phyloP scores from a whole-genome alignment of 2,888 invertebrate species.

The Deilephila elpenor region DNA sequence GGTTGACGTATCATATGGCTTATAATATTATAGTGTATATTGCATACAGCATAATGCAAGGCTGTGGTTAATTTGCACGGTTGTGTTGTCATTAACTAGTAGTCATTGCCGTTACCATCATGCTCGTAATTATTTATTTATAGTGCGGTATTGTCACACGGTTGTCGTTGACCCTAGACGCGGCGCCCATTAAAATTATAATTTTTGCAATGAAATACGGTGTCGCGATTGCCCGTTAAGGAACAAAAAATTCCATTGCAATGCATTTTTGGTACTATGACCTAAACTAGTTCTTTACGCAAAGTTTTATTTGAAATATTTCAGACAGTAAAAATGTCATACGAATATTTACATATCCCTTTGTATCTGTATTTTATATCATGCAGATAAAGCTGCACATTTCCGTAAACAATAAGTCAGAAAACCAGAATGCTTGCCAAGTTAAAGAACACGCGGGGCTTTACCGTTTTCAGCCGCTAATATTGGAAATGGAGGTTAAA shows the following conservation, averaged over 20 bases:
- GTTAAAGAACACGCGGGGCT: no score
- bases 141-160: conserved; percentile 2
- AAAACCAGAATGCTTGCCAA: no score
- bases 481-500: no score
- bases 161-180: conserved; percentile 6
- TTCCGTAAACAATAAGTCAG: no score
- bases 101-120: neutral
- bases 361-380: no score
- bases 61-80: neutral
- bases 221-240: neutral
- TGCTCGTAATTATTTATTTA: conserved; percentile 9
- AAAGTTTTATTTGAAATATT: no score
- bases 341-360: no score
- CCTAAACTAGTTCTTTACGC: neutral
- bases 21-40: neutral
- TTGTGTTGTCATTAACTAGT: neutral
- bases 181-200: neutral
- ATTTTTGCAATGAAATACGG: neutral
- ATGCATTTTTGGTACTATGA: neutral
- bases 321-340: no score
- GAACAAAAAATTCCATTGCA: neutral
- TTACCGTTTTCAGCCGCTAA: no score
- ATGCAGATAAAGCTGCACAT: no score
- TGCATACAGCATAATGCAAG: neutral
- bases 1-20: neutral